Base-by-base conservation (phyloP, 35 echinoderm and acorn worm genomes). In the Strongylocentrotus purpuratus region DNA sequence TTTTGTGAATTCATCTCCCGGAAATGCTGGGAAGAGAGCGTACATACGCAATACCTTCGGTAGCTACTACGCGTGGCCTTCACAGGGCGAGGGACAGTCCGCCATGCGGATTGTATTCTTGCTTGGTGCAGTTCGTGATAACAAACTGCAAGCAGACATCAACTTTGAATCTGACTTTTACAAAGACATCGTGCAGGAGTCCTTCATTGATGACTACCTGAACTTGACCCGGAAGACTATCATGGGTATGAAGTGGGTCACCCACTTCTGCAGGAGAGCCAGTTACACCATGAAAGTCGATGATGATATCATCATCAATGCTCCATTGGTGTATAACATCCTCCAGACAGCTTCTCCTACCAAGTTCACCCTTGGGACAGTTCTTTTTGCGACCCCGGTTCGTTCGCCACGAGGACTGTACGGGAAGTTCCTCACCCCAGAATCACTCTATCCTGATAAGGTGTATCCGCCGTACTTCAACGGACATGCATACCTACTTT, bases 191-290 rank as follows among this genome's bases (percentile, higher is more conserved):
- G 65, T 97, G 31, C 94, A 96, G 91, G 96, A 97, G 41, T 94
- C 96, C 33, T 99, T 99, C 92, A 85, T 94, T 9, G 98, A 99
- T 71, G 94, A 58, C 46, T 99, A 99, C 94, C 33, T 86, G 10
- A 99, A 99, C 90, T 31, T 99, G 85, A 99, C 98, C 2, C 47
- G 96, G 58, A 99, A 99, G 94, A 97, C 96, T 0, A 96, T 99
- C 31, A 99, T 99, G 98, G 98, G 98, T 7, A 50, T 99, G 41
- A 97, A 95, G 85, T 99, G 98, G 98, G 98, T 96, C 2, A 96
- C 94, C 65, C 65, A 46, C 33, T 97, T 96, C 91, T 99, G 98
- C 91, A 96, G 78, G 25, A 46, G 52, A 32, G 96, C 96, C 13
- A 96, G 94, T 46, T 99, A 95, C 94, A 96, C 97, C 7, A 89